Conservation (phyloP, 2,113 vertebrate genomes). For the Percina caprodes region DNA sequence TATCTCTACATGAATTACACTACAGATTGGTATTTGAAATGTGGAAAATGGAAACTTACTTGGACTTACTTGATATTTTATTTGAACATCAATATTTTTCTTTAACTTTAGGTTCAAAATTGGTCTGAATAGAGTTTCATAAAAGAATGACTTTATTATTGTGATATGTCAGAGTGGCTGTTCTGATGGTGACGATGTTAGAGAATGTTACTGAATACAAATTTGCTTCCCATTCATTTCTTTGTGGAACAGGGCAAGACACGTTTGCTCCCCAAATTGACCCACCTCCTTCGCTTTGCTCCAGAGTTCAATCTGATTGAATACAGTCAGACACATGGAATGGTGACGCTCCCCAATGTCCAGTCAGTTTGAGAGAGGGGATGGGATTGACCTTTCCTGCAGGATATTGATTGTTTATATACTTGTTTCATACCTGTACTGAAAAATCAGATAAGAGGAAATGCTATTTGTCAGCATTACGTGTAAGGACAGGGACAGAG, state of each 20-base stretch:
- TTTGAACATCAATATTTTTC: neutral
- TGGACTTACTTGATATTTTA: neutral
- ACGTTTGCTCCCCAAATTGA: neutral
- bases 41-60: neutral
- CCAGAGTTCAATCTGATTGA: neutral
- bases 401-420: neutral
- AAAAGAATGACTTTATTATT: neutral
- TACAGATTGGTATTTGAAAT: neutral
- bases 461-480: neutral
- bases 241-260: neutral
- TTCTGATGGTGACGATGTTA: neutral
- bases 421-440: neutral
- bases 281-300: neutral
- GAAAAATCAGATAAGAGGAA: neutral
- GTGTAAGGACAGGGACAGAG: neutral
- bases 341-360: neutral
- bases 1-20: neutral
- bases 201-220: neutral
- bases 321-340: neutral
- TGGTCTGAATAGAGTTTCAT: neutral
- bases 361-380: neutral
- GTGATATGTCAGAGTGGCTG: neutral
- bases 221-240: neutral
- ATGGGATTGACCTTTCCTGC: neutral
- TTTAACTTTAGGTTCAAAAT: neutral